phyloP scores from a whole-genome alignment of 2,797 vertebrate species.

The Bradypodion ventrale region DNA sequence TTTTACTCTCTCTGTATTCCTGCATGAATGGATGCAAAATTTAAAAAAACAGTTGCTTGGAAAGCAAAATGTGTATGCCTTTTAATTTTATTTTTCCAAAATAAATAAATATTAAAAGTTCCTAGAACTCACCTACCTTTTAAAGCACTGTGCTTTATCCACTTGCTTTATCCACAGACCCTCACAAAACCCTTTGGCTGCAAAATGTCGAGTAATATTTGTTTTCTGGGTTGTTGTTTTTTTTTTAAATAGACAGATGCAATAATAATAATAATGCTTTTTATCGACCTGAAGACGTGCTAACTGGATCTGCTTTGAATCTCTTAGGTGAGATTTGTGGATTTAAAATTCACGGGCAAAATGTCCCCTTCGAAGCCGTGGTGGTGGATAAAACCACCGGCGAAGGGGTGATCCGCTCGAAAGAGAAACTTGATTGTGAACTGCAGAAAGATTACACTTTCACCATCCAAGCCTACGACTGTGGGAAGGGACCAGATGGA shows the following conservation, averaged over 20 bases:
- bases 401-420: slow-evolving; percentile 91
- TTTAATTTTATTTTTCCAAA: slow-evolving; percentile 60
- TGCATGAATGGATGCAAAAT: slow-evolving; percentile 99
- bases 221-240: neutral
- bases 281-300: fast-evolving
- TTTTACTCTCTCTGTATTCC: slow-evolving; percentile 80
- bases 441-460: slow-evolving; percentile 97
- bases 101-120: slow-evolving; percentile 72
- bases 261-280: neutral
- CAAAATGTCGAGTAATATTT: slow-evolving; percentile 80
- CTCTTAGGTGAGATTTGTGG: slow-evolving; percentile 97
- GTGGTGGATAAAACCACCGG: slow-evolving; percentile 97
- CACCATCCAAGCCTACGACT: slow-evolving; percentile 97
- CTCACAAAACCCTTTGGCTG: slow-evolving; percentile 88
- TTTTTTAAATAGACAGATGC: no score
- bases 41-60: slow-evolving; percentile 85
- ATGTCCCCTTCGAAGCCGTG: slow-evolving; percentile 96
- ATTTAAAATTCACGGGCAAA: slow-evolving; percentile 96
- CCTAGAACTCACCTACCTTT: slow-evolving; percentile 83
- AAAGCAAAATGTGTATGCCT: slow-evolving; percentile 82
- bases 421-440: slow-evolving; percentile 95
- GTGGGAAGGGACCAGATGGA: slow-evolving; percentile 92
- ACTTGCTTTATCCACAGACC: slow-evolving; percentile 91
- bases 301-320: slow-evolving; percentile 68
- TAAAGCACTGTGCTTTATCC: slow-evolving; percentile 76